A percentile compares a stretch with the other conserved stretches of the same genome.
These are phyloP conservation scores for Macrosiphum euphorbiae DNA, from an alignment of 2,888 invertebrate species.

Conservation along the genomic window DNA sequence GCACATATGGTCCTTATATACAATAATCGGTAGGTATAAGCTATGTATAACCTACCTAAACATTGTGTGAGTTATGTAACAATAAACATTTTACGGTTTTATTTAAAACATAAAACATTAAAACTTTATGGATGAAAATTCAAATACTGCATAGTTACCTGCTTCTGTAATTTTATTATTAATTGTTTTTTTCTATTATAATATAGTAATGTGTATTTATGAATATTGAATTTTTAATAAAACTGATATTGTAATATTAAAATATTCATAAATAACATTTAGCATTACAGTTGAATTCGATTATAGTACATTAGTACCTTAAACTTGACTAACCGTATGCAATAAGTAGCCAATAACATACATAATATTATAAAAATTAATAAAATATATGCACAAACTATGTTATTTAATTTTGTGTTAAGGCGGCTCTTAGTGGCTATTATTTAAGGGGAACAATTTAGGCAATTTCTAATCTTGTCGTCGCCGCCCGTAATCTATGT, in stretches of 20 bases:
- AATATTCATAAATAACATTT: neutral
- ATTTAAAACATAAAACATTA: too few species aligned
- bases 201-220: neutral
- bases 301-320: neutral
- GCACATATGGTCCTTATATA: neutral
- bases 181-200: neutral
- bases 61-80: neutral
- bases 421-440: too few species aligned
- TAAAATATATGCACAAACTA: neutral
- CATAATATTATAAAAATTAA: neutral
- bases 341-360: too few species aligned
- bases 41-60: neutral
- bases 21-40: neutral
- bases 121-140: neutral
- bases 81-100: neutral
- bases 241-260: neutral
- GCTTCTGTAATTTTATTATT: neutral
- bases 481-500: too few species aligned
- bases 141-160: neutral
- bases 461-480: too few species aligned
- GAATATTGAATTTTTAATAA: neutral
- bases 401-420: neutral
- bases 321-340: too few species aligned
- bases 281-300: neutral
- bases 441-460: too few species aligned